Percentiles rank a stretch among this genome's conserved stretches.
These are phyloP conservation scores for Solenodon paradoxus DNA, from an alignment of 2,113 vertebrate species.

Conservation along the genomic window DNA sequence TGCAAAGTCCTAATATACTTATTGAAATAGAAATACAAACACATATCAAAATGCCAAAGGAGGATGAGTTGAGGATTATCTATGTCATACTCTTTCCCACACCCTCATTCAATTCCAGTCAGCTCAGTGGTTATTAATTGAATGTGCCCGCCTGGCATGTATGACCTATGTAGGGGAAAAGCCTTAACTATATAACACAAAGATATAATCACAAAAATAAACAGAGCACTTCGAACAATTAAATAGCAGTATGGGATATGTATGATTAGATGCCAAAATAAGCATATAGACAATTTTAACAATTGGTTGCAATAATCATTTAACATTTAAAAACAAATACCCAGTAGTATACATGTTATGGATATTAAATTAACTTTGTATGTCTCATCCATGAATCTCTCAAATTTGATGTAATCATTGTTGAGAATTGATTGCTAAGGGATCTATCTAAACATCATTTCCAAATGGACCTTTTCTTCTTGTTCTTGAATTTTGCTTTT, in stretches of 20 bases:
- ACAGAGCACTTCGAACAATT: background rate
- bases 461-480: background rate
- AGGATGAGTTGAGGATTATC: background rate
- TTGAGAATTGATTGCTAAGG: background rate
- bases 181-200: background rate
- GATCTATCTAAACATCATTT: background rate
- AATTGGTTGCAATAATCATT: background rate
- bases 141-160: background rate
- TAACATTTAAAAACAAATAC: background rate
- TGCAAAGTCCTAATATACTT: slow-evolving; percentile 7
- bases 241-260: background rate
- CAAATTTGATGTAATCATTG: background rate
- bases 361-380: background rate
- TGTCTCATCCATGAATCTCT: background rate
- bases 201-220: background rate
- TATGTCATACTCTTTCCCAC: background rate
- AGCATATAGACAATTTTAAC: background rate
- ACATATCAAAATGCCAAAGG: slow-evolving; percentile 17
- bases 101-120: background rate
- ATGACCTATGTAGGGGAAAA: background rate
- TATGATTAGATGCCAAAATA: slow-evolving; percentile 13
- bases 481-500: slow-evolving; percentile 13
- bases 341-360: background rate
- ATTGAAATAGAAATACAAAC: slow-evolving; percentile 55
- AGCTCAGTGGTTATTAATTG: background rate